Percentiles rank a stretch among this genome's conserved stretches.
Evolutionary conservation across 1,140 invertebrate genomes (phyloP).

Genomic region (Drosophila setifemur): DNA sequence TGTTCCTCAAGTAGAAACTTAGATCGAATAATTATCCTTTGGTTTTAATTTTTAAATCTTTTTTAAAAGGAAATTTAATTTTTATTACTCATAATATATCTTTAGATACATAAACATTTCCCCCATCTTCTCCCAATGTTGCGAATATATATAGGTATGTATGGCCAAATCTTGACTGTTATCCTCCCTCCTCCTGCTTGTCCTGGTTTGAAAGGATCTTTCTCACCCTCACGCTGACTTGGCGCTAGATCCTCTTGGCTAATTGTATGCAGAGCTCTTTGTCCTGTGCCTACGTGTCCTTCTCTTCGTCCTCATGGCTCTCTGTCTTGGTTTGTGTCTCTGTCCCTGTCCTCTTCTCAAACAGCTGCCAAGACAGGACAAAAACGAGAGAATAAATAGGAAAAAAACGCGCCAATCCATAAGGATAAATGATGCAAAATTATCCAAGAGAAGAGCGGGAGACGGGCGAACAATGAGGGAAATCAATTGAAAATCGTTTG

Average conservation of each 20-base stretch:
- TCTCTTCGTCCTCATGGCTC: background rate
- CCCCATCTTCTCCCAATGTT: no score
- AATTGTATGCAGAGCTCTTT: conserved; percentile 49
- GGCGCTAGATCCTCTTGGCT: conserved; percentile 34
- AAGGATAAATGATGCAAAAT: conserved; percentile 70
- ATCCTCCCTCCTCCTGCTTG: background rate
- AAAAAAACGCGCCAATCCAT: conserved; percentile 52
- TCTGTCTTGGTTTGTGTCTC: background rate
- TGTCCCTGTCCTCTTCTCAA: conserved; percentile 6
- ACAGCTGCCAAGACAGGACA: conserved; percentile 56
- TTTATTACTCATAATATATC: no score
- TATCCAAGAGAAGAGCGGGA: conserved; percentile 30
- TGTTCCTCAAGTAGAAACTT: no score
- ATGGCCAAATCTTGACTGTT: conserved; percentile 3
- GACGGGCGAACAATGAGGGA: conserved; percentile 13
- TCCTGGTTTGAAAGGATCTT: no score
- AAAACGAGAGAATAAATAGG: conserved; percentile 13
- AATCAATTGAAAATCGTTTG: conserved; percentile 69
- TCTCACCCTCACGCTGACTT: conserved; percentile 37
- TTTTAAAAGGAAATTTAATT: no score
- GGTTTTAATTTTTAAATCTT: no score
- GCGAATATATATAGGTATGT: background rate
- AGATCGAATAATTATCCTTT: no score
- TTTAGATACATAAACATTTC: no score
- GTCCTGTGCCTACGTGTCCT: conserved; percentile 23